phyloP scores from a whole-genome alignment of 1,140 invertebrate species.

The Tetramorium parvispinum region DNA sequence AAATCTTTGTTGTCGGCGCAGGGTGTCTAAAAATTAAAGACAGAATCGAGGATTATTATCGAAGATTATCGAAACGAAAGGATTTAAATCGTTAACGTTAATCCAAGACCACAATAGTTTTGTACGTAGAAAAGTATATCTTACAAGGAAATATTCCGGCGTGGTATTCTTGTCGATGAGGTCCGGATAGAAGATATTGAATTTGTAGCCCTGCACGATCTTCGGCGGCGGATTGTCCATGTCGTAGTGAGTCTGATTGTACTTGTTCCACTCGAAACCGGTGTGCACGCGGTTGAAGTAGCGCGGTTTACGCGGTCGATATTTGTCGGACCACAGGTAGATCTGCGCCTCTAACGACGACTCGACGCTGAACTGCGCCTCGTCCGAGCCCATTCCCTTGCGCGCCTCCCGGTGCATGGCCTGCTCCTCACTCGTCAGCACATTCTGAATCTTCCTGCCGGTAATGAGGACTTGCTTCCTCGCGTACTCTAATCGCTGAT shows the following conservation, averaged over 20 bases:
- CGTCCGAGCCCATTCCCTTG: slow-evolving; percentile 95
- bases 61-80: not conserved
- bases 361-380: slow-evolving; percentile 97
- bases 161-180: slow-evolving; percentile 98
- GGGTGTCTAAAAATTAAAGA: slow-evolving; percentile 89
- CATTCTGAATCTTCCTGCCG: slow-evolving; percentile 86
- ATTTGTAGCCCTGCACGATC: slow-evolving; percentile 99
- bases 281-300: slow-evolving; percentile 99
- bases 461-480: slow-evolving; percentile 88
- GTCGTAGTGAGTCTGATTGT: slow-evolving; percentile 99
- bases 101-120: slow-evolving; percentile 26
- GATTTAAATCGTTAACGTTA: not conserved
- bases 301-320: slow-evolving; percentile 97
- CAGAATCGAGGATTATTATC: slow-evolving; percentile 2
- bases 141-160: slow-evolving; percentile 96
- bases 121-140: slow-evolving; percentile 66
- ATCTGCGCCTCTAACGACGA: slow-evolving; percentile 93
- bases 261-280: slow-evolving; percentile 99
- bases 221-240: slow-evolving; percentile 99
- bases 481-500: slow-evolving; percentile 91
- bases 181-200: slow-evolving; percentile 99
- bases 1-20: slow-evolving; percentile 98
- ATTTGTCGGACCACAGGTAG: slow-evolving; percentile 99
- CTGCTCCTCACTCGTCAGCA: slow-evolving; percentile 87
- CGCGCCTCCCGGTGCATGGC: slow-evolving; percentile 92